These are phyloP conservation scores for Halotydeus destructor DNA, from an alignment of 1,140 invertebrate genomes.

Conservation along the genomic window DNA sequence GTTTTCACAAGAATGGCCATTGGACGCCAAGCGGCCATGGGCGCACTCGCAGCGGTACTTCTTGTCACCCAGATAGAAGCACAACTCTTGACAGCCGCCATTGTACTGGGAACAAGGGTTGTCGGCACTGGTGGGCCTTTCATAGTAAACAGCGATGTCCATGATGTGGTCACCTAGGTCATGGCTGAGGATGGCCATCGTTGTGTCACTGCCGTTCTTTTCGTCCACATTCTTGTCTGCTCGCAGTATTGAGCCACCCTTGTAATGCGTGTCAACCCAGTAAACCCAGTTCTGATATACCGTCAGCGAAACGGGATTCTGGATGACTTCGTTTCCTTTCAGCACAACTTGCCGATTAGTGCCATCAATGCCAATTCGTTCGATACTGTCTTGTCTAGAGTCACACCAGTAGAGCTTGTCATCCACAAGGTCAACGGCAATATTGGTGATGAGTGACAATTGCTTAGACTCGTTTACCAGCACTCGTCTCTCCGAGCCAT, in stretches of 20 bases:
- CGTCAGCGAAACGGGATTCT: constrained; percentile 24
- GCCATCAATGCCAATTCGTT: constrained; percentile 31
- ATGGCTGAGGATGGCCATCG: constrained; percentile 32
- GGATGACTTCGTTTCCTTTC: constrained; percentile 28
- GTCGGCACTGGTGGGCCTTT: constrained; percentile 23
- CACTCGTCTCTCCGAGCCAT: constrained; percentile 27
- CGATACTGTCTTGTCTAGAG: constrained; percentile 28
- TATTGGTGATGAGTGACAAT: constrained; percentile 23
- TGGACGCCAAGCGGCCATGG: constrained; percentile 39
- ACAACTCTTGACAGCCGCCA: constrained; percentile 55
- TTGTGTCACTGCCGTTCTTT: constrained; percentile 13
- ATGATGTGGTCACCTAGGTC: constrained; percentile 42
- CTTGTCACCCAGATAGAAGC: constrained; percentile 45
- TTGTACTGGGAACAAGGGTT: constrained; percentile 40
- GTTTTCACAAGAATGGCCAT: constrained; percentile 39
- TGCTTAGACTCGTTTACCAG: constrained; percentile 25
- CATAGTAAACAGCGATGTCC: constrained; percentile 35
- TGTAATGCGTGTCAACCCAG: constrained; percentile 34
- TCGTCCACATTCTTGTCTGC: constrained; percentile 34
- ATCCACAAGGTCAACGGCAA: constrained; percentile 25
- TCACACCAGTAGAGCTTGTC: constrained; percentile 28
- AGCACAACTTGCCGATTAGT: constrained; percentile 52
- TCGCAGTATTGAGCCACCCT: constrained; percentile 39
- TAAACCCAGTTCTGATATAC: constrained; percentile 30
- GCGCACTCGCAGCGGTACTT: constrained; percentile 45